Evolutionary conservation across 53 echinoderm and acorn worm genomes (phyloP), one percentile per base, ranked within the genome.

Genomic region (Zoroaster sp.): DNA sequence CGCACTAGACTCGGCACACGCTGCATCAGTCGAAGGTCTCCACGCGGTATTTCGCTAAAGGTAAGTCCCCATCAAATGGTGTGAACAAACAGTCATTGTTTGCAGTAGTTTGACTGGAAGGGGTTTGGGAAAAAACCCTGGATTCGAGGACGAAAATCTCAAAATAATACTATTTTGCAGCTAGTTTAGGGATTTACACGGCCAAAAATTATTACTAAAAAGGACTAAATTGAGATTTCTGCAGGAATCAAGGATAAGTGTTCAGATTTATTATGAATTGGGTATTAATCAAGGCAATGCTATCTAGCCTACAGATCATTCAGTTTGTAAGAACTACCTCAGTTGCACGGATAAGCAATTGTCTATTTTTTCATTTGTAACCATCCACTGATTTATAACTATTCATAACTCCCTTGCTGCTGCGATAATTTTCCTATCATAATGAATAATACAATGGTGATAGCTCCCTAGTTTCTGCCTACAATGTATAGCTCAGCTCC

Each of bases 81-180:
- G 68, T 31, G 67, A 81, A 67, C 66, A 81, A 81, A 81, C 32
- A 81, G 42, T 25, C 39, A 59, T 21, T 78, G 78, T 78, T 78
- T 59, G 23, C 78, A 11, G 30, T 78, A 11, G 54, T 35, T 17
- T 59, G 78, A 78, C 78, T 55, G 59, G 39, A 59, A 78, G 34
- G 49, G 13, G 44, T 47, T 37, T 23, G 3, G 32, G n/a, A 23
- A 55, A 59, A 72, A 72, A n/a, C 13, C 41, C 41, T 34, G 7
- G 41, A 15, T 32, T 68, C 68, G 6, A 7, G 15, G 40, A 40
- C 18, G 40, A n/a, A 72, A 72, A 40, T 23, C 17, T 20, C 11
- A 35, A 34, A 9, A 5, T 35, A 20, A 2, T 69, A 7, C 69
- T 69, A 4, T 13, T 9, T 4, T 33, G 15, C 33, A 14, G 10